These are phyloP conservation scores for Drosophila rellima DNA, from an alignment of 2,888 invertebrate species.

Conservation along the genomic window DNA sequence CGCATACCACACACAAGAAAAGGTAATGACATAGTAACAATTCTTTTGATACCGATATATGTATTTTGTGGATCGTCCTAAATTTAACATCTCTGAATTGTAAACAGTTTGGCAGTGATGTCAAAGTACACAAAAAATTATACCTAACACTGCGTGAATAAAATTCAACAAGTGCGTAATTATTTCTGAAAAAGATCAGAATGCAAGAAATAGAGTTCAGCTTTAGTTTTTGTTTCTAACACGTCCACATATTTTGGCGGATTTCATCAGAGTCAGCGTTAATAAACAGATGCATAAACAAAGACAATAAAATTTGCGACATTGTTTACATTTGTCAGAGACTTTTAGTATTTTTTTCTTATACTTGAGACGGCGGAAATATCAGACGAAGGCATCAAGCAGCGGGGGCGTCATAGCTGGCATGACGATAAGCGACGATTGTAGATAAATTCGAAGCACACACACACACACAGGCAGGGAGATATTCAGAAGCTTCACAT, in stretches of 20 bases:
- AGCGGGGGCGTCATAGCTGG: slow-evolving; percentile 49
- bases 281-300: slow-evolving; percentile 31
- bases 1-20: slow-evolving; percentile 12
- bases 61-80: background rate
- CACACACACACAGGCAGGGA: slow-evolving; percentile 27
- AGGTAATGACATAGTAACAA: slow-evolving; percentile 37
- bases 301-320: slow-evolving; percentile 26
- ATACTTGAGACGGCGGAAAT: slow-evolving; percentile 11
- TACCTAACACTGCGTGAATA: slow-evolving; percentile 15
- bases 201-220: background rate
- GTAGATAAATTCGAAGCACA: slow-evolving; percentile 65
- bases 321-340: slow-evolving; percentile 54
- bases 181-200: slow-evolving; percentile 8
- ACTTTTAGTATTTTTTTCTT: slow-evolving; percentile 18
- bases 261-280: slow-evolving; percentile 26
- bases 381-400: slow-evolving; percentile 15
- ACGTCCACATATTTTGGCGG: slow-evolving; percentile 37
- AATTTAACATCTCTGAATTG: background rate
- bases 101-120: background rate
- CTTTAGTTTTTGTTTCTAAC: slow-evolving; percentile 16
- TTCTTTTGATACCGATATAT: slow-evolving; percentile 7
- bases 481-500: slow-evolving; percentile 29
- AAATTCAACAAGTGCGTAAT: slow-evolving; percentile 67
- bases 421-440: slow-evolving; percentile 67
- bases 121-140: slow-evolving; percentile 3